Evolutionary conservation across 2,888 invertebrate species (phyloP), one percentile per base, ranked within the genome.

Genomic region (Oxytorus armatus): DNA sequence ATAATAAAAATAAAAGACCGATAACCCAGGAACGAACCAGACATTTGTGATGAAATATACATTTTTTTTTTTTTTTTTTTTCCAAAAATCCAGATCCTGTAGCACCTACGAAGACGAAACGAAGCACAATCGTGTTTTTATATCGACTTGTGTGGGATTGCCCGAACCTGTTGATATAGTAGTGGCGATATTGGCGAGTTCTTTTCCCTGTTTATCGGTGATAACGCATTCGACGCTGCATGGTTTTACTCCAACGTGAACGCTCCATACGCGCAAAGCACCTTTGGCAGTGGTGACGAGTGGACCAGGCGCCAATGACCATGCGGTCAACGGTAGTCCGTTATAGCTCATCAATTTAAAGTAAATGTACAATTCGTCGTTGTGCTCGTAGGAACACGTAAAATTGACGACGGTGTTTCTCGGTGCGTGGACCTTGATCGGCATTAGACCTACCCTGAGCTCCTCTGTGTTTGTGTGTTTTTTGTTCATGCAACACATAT

Each of bases 361-460:
- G 83, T 91, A 87, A 84, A 93, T 92, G 81, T 89, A 86, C 85
- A 93, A 87, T 57, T 79, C 83, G 55, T 92, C 90, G 66, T 87
- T 84, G 84, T 92, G 92, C 77, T 92, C 88, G 88, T 93, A 94
- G 79, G 92, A 92, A 90, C 94, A 94, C 79, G 90, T 92, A 87
- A 94, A 93, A 79, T 85, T 85, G 77, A 93, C 91, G 82, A 87
- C 82, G 57, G 90, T 88, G 76, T 93, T 92, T 49, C 92, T 89
- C 49, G 91, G 88, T 51, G 92, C 92, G 53, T 87, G 85, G 65
- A 92, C 92, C 82, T 89, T 91, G 84, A 92, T 89, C 36, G 94
- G 94, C 75, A 89, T 92, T 87, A 94, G 90, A 89, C 92, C 92
- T 91, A 93, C 92, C 88, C 89, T 90, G 76, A 93, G 88, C 51